Evolutionary conservation across 2,113 vertebrate genomes (phyloP).

Genomic region (Megalops atlanticus): DNA sequence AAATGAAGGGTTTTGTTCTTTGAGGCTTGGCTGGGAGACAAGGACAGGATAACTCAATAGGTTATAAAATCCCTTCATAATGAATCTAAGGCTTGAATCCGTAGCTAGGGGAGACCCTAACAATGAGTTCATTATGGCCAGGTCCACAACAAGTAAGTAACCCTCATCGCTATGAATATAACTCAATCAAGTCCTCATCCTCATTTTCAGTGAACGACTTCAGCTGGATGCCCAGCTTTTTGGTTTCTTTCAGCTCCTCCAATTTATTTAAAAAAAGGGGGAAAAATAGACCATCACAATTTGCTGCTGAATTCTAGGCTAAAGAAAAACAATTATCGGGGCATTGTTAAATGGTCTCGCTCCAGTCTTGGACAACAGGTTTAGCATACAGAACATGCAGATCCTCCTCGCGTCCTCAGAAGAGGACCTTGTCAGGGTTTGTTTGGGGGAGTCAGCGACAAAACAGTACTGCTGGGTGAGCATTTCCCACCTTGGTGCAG

Average conservation of each 20-base stretch:
- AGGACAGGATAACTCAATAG: neutral
- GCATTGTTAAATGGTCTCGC: neutral
- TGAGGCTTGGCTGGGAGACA: constrained; percentile 4
- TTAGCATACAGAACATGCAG: no score
- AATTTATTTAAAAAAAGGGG: constrained; percentile 14
- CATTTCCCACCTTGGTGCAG: neutral
- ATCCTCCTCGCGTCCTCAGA: no score
- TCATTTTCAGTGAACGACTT: constrained; percentile 98
- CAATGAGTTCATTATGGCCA: neutral
- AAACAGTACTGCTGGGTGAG: neutral
- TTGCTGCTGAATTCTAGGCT: neutral
- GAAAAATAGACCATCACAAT: neutral
- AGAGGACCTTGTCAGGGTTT: no score
- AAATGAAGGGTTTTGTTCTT: neutral
- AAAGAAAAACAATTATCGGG: neutral
- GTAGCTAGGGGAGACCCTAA: constrained; percentile 1
- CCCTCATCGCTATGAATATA: constrained; percentile 60
- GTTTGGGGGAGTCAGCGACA: no score
- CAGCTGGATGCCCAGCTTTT: constrained; percentile 96
- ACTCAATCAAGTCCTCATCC: constrained; percentile 92
- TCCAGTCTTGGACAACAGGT: no score
- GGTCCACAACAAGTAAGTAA: neutral
- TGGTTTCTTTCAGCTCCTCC: constrained; percentile 91
- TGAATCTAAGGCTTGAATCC: neutral
- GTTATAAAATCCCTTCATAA: constrained; percentile 15